These are phyloP conservation scores for Heliconius melpomene DNA, from an alignment of 1,140 invertebrate species.

Conservation along the genomic window DNA sequence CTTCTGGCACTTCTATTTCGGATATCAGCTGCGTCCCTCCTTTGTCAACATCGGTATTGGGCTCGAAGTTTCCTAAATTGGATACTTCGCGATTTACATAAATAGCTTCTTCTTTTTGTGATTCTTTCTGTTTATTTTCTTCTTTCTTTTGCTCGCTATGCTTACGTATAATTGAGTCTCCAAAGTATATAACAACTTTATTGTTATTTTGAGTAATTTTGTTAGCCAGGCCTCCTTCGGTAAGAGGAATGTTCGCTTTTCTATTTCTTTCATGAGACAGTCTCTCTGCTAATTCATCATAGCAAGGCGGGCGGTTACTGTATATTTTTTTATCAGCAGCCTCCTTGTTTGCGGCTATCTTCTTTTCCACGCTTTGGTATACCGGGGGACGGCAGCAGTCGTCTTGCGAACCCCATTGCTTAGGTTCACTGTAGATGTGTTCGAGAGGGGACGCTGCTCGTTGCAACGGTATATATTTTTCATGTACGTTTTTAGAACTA, in stretches of 20 bases:
- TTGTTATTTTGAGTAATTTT: constrained; percentile 81
- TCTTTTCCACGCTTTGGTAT: constrained; percentile 76
- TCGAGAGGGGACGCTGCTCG: constrained; percentile 63
- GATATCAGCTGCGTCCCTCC: constrained; percentile 70
- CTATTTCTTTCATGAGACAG: constrained; percentile 68
- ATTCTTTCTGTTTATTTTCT: constrained; percentile 54
- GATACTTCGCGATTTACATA: constrained; percentile 72
- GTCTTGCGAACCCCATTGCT: constrained; percentile 65
- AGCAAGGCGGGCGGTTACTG: constrained; percentile 73
- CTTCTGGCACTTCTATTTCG: constrained; percentile 73
- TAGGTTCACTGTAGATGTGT: constrained; percentile 73
- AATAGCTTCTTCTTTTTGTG: constrained; percentile 71
- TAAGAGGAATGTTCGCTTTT: constrained; percentile 50
- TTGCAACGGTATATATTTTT: constrained; percentile 76
- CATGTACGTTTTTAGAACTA: constrained; percentile 69
- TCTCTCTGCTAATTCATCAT: constrained; percentile 73
- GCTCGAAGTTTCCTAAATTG: constrained; percentile 63
- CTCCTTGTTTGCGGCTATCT: constrained; percentile 61
- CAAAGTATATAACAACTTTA: constrained; percentile 87
- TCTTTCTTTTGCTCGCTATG: constrained; percentile 72
- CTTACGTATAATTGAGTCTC: constrained; percentile 83
- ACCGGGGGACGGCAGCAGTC: constrained; percentile 68
- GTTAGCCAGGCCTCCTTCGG: constrained; percentile 61
- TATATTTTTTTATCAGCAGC: constrained; percentile 70
- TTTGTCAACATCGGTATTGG: constrained; percentile 64